Conservation (phyloP, 2,797 vertebrate species). For the Enteromius unitaeniatus region DNA sequence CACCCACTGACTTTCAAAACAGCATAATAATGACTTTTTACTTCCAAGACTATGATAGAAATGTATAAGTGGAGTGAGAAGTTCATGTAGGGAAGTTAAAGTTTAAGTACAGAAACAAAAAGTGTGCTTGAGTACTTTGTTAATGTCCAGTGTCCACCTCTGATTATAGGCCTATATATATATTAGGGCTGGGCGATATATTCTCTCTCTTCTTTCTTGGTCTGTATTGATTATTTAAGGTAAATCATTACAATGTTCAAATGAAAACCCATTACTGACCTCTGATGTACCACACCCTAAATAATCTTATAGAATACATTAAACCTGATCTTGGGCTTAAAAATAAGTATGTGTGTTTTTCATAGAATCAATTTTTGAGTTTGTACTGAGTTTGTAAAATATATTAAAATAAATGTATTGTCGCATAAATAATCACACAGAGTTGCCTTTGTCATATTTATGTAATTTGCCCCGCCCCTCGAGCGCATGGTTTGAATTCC, state of each 20-base stretch:
- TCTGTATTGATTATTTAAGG: background rate
- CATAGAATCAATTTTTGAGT: background rate
- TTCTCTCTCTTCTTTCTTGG: background rate
- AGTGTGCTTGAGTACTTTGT: no score
- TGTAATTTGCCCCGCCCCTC: constrained; percentile 50
- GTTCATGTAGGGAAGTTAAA: no score
- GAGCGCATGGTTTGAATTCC: rapidly evolving
- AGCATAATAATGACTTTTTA: no score
- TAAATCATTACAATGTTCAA: background rate
- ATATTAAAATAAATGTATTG: background rate
- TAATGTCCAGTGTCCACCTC: no score
- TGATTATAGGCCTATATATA: no score
- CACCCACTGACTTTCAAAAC: no score
- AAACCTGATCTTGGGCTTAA: background rate
- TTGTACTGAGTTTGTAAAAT: background rate
- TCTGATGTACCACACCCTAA: constrained; percentile 18
- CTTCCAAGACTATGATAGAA: no score
- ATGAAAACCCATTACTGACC: background rate
- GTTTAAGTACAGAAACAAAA: no score
- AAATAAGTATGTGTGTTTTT: background rate
- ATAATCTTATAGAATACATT: background rate
- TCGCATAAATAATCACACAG: background rate
- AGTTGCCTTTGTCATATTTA: constrained; percentile 11
- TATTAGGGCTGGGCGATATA: no score
- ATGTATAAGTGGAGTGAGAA: no score